These are phyloP conservation scores for Chamaetylas fuelleborni DNA, from an alignment of 2,113 vertebrate species.

Conservation along the genomic window DNA sequence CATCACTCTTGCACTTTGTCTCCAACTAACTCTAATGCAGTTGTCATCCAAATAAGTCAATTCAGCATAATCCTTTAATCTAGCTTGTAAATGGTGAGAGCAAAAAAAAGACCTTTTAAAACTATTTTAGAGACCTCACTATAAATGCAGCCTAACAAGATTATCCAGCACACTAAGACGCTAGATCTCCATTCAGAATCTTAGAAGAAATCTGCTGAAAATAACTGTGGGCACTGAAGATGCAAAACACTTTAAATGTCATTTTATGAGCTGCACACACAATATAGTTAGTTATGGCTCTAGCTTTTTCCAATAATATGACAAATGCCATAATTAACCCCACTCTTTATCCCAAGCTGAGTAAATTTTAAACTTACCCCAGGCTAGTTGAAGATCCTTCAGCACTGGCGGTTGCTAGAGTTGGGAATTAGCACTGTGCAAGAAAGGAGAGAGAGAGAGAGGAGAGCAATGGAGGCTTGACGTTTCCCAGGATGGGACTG, in stretches of 20 bases:
- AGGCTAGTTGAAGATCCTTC: constrained; percentile 62
- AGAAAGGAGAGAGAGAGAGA: constrained; percentile 25
- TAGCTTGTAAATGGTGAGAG: background rate
- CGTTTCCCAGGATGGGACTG: constrained; percentile 67
- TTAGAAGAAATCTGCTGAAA: background rate
- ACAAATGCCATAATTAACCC: background rate
- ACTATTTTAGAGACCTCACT: background rate
- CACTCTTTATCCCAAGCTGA: background rate
- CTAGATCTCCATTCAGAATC: background rate
- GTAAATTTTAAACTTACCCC: constrained; percentile 70
- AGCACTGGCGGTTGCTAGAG: constrained; percentile 24
- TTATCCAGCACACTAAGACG: background rate
- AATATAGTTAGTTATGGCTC: background rate
- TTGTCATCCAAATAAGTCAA: background rate
- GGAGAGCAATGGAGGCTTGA: constrained; percentile 48
- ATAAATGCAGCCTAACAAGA: background rate
- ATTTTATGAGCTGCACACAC: background rate
- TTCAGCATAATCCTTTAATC: background rate
- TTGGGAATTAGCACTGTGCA: constrained; percentile 59
- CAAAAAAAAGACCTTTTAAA: background rate
- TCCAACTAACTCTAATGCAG: background rate
- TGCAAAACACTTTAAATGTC: background rate
- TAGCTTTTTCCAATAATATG: background rate
- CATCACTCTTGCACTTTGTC: background rate
- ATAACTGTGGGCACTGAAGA: background rate